Percentiles rank a stretch among this genome's conserved stretches.
Evolutionary conservation across 35 echinoderm and acorn worm genomes (phyloP).

Genomic region (Amphiura filiformis): DNA sequence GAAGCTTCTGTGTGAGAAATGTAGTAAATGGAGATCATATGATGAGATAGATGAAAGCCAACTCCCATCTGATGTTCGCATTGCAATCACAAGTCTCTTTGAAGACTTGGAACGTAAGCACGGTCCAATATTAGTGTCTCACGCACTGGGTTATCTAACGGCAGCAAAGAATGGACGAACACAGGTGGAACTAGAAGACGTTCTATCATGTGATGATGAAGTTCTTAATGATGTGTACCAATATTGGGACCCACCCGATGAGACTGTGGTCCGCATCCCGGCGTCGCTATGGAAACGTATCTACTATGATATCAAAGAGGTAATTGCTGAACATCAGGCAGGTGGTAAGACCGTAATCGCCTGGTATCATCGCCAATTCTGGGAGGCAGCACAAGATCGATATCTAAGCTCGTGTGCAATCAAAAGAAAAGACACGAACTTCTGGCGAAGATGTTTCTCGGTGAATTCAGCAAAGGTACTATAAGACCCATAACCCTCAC

Average conservation of each 20-base stretch:
- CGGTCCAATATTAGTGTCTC: conserved; percentile 58
- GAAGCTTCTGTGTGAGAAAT: conserved; percentile 74
- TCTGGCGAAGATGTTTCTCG: conserved; percentile 67
- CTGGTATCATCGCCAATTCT: conserved; percentile 92
- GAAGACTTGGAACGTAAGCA: conserved; percentile 67
- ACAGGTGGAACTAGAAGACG: conserved; percentile 69
- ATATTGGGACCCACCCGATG: conserved; percentile 87
- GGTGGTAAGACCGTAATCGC: conserved; percentile 85
- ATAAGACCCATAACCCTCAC: conserved; percentile 57
- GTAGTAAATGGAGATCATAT: conserved; percentile 75
- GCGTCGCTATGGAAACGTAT: conserved; percentile 80
- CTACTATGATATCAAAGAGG: conserved; percentile 66
- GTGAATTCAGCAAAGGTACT: conserved; percentile 65
- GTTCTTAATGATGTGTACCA: conserved; percentile 84
- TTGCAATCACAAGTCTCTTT: conserved; percentile 64
- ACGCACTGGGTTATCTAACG: conserved; percentile 70
- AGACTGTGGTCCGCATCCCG: conserved; percentile 68
- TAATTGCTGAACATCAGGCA: conserved; percentile 62
- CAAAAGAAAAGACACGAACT: conserved; percentile 30
- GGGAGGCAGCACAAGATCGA: conserved; percentile 59
- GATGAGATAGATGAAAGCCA: conserved; percentile 1
- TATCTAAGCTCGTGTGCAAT: conserved; percentile 40
- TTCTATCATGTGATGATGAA: conserved; percentile 86
- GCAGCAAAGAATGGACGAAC: conserved; percentile 72
- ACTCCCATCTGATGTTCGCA: conserved; percentile 45